phyloP scores from a whole-genome alignment of 2,888 invertebrate species.

The Acanthoscelides obtectus region DNA sequence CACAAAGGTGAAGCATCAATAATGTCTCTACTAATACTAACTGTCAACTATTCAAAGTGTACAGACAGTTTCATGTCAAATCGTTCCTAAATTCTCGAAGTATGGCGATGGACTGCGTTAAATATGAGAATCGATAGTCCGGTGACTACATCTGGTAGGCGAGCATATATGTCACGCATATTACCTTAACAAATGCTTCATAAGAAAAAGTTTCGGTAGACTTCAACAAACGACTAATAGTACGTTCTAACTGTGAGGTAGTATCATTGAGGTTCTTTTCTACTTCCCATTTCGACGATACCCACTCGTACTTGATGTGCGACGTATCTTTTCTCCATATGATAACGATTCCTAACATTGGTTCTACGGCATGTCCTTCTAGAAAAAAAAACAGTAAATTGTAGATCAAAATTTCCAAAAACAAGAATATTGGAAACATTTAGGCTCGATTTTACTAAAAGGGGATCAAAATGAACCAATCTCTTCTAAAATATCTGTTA shows the following conservation, averaged over 20 bases:
- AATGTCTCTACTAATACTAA: no score
- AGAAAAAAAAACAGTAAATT: conserved; percentile 33
- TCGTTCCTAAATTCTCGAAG: no score
- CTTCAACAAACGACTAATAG: conserved; percentile 66
- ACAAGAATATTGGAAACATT: background rate
- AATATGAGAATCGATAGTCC: no score
- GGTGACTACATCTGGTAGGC: no score
- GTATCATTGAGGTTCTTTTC: conserved; percentile 63
- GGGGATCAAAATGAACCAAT: no score
- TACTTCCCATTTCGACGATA: conserved; percentile 65
- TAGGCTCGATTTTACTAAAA: no score
- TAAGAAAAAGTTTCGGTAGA: conserved; percentile 71
- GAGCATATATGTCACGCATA: no score
- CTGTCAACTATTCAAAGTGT: no score
- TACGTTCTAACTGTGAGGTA: conserved; percentile 65
- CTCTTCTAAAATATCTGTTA: no score
- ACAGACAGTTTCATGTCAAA: no score
- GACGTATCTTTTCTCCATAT: conserved; percentile 85
- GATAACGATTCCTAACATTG: conserved; percentile 75
- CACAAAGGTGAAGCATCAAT: no score
- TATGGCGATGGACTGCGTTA: no score
- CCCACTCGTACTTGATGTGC: conserved; percentile 89
- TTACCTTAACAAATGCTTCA: conserved; percentile 73
- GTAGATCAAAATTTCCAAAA: background rate
- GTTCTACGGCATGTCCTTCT: conserved; percentile 58